phyloP scores from a whole-genome alignment of 2,797 vertebrate genomes.

The Tenualosa thibaudeaui region DNA sequence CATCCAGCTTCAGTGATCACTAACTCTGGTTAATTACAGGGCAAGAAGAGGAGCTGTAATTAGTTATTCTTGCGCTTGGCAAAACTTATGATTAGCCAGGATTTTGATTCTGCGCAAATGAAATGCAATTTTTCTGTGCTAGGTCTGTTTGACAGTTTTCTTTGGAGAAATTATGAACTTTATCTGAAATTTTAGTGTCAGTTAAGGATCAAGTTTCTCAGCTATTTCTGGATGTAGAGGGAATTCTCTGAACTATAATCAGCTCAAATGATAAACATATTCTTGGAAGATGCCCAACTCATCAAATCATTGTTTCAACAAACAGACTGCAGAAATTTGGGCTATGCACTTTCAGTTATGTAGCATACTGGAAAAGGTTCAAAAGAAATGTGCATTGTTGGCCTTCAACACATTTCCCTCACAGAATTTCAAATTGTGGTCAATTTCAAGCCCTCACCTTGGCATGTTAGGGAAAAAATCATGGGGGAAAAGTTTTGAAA shows the following conservation, averaged over 20 bases:
- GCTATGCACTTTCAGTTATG: conserved; percentile 53
- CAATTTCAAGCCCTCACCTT: not conserved
- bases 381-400: conserved; percentile 30
- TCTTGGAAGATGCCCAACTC: conserved; percentile 55
- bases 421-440: not conserved
- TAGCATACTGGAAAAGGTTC: conserved; percentile 47
- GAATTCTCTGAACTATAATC: conserved; percentile 44
- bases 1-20: conserved; percentile 14
- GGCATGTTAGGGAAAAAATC: not conserved
- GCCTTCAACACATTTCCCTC: conserved; percentile 22
- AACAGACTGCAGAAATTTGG: conserved; percentile 67
- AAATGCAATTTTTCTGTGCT: not conserved
- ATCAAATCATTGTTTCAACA: conserved; percentile 58
- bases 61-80: not conserved
- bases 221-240: conserved; percentile 60
- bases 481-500: conserved; percentile 3
- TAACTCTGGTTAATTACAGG: conserved; percentile 21
- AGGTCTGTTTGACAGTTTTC: not conserved
- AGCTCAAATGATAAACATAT: conserved; percentile 52
- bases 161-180: not conserved
- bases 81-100: not conserved
- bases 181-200: conserved; percentile 50
- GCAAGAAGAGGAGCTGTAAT: not conserved
- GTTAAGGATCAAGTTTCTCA: conserved; percentile 61
- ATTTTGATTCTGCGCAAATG: not conserved